These are phyloP conservation scores for Diploptera punctata DNA, from an alignment of 2,888 invertebrate genomes.

Conservation along the genomic window DNA sequence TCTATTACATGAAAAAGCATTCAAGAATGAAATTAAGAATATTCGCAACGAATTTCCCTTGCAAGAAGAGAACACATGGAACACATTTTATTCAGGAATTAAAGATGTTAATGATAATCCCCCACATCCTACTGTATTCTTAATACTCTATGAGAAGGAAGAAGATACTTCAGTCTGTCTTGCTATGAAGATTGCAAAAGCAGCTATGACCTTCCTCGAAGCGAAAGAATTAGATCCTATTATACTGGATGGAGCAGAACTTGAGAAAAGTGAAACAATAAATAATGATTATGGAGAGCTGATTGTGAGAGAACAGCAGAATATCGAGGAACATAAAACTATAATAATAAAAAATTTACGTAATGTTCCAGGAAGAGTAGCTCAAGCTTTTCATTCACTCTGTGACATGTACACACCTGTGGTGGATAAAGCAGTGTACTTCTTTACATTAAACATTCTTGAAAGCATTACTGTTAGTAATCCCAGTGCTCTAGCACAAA, in stretches of 20 bases:
- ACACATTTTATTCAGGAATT: not conserved
- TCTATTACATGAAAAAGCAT: no score
- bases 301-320: not conserved
- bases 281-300: conserved; percentile 1
- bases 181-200: not conserved
- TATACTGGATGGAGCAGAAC: not conserved
- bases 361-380: conserved; percentile 2
- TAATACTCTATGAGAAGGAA: not conserved
- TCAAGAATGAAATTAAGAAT: not conserved
- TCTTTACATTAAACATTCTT: not conserved
- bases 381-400: conserved; percentile 15
- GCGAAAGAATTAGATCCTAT: not conserved
- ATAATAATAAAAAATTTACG: conserved; percentile 8
- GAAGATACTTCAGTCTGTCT: conserved; percentile 9
- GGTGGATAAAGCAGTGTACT: conserved; percentile 10
- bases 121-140: not conserved
- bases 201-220: not conserved
- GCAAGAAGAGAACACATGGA: not conserved
- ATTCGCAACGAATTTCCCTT: conserved; percentile 14
- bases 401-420: conserved; percentile 3
- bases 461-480: not conserved
- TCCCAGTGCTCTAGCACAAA: not conserved
- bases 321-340: not conserved
- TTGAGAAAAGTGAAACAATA: not conserved
- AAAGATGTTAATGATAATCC: not conserved